Conservation (phyloP, 2,888 invertebrate genomes). For the Standfussiana lucernea region DNA sequence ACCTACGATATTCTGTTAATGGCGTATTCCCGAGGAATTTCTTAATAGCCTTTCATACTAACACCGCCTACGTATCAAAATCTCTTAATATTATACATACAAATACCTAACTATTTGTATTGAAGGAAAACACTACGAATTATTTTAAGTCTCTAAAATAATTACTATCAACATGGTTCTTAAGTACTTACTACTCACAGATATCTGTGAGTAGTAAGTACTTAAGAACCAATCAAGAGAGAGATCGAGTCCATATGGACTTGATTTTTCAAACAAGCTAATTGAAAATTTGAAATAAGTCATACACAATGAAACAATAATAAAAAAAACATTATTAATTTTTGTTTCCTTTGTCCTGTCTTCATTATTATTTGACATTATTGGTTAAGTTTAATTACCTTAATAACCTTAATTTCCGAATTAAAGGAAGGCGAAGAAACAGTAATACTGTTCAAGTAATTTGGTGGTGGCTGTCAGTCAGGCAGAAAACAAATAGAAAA, state of each 20-base stretch:
- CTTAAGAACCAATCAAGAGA: no score
- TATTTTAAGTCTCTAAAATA: no score
- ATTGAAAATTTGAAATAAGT: no score
- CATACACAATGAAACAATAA: no score
- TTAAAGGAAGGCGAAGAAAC: no score
- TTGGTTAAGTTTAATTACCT: neutral
- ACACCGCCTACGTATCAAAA: conserved; percentile 4
- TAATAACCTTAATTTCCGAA: neutral
- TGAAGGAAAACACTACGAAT: neutral
- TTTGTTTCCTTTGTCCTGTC: neutral
- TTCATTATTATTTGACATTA: neutral
- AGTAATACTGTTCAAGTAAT: neutral
- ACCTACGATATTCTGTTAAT: conserved; percentile 1
- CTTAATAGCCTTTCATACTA: conserved; percentile 13
- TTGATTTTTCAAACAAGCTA: no score
- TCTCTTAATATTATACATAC: conserved; percentile 5
- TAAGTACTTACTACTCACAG: no score
- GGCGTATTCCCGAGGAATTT: neutral
- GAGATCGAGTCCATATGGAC: no score
- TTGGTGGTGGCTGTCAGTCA: neutral
- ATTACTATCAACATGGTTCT: no score
- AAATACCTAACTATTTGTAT: neutral
- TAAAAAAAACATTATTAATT: no score
- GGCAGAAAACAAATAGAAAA: no score
- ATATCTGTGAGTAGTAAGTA: no score